Percentiles rank a stretch among this genome's conserved stretches.
Evolutionary conservation across 2,797 vertebrate genomes (phyloP).

Genomic region (Gambelia wislizenii): DNA sequence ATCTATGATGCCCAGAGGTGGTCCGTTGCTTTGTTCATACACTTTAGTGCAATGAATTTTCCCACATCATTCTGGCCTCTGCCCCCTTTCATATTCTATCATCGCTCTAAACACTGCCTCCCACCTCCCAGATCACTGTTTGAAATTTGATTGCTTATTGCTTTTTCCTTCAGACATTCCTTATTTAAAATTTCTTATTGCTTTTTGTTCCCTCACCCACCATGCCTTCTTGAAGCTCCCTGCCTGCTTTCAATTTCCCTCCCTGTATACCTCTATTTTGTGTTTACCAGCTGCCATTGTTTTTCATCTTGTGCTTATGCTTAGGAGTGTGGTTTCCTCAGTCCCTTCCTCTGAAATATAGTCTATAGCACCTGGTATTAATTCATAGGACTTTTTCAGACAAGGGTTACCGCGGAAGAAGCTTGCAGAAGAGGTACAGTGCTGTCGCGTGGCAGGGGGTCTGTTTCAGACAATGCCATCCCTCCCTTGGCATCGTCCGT

Average conservation of each 20-base stretch:
- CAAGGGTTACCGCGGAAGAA: too few relatives aligned
- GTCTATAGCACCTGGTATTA: too few relatives aligned
- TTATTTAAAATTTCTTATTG: conserved; percentile 38
- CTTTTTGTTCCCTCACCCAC: background rate
- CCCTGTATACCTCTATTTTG: background rate
- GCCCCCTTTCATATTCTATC: conserved; percentile 36
- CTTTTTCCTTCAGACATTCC: conserved; percentile 22
- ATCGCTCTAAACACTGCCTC: conserved; percentile 9
- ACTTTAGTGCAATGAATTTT: background rate
- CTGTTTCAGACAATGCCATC: too few relatives aligned
- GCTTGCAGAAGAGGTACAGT: too few relatives aligned
- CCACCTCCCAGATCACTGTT: conserved; percentile 18
- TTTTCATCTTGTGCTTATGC: conserved; percentile 31
- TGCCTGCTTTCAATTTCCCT: conserved; percentile 31
- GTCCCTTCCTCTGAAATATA: too few relatives aligned
- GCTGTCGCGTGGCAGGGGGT: too few relatives aligned
- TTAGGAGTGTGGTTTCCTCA: background rate
- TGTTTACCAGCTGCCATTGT: conserved; percentile 14
- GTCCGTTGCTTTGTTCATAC: background rate
- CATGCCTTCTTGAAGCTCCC: conserved; percentile 24
- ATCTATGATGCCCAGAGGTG: background rate
- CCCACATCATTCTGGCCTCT: background rate
- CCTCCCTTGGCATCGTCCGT: too few relatives aligned
- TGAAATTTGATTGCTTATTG: conserved; percentile 43
- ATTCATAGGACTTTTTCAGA: too few relatives aligned